These are phyloP conservation scores for Chunga burmeisteri DNA, from an alignment of 2,113 vertebrate species.

Conservation along the genomic window DNA sequence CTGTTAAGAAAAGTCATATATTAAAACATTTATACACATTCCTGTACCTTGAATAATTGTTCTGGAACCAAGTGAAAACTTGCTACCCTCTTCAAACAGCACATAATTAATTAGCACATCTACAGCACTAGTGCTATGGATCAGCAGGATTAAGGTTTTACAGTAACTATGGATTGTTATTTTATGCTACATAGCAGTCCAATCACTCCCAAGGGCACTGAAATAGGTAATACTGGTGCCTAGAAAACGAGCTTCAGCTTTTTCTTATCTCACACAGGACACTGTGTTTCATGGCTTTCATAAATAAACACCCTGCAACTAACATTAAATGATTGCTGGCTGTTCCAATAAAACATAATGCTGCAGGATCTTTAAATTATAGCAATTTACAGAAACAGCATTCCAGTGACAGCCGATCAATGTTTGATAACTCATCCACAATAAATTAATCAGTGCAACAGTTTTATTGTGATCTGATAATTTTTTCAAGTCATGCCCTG, in stretches of 20 bases:
- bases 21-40: neutral
- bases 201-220: conserved; percentile 20
- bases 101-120: neutral
- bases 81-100: neutral
- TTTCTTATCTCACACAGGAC: neutral
- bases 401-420: neutral
- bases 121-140: neutral
- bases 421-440: neutral
- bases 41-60: neutral
- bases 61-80: neutral
- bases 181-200: neutral
- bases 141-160: neutral
- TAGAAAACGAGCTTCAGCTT: neutral
- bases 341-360: neutral
- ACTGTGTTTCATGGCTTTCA: neutral
- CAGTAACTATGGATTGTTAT: neutral
- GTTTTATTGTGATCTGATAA: conserved; percentile 2
- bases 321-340: neutral
- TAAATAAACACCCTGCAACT: neutral
- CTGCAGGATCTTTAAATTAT: neutral
- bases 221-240: neutral
- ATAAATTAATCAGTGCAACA: neutral
- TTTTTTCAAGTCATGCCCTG: neutral
- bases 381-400: neutral
- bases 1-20: neutral